Percentiles rank a stretch among this genome's conserved stretches.
Conservation (phyloP, 2,797 vertebrate species). For the Acridotheres tristis region DNA sequence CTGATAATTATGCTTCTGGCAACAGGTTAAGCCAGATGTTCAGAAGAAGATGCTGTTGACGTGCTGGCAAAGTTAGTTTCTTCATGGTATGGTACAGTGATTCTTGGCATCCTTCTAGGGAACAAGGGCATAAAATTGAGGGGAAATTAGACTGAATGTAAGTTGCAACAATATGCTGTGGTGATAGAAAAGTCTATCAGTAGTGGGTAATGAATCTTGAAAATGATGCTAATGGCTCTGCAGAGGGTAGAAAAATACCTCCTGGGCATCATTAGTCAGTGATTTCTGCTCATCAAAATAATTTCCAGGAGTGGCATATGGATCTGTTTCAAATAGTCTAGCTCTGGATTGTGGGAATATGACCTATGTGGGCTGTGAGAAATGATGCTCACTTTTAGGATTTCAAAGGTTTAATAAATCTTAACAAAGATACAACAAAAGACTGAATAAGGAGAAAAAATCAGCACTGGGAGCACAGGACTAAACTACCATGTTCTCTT, state of each 20-base stretch:
- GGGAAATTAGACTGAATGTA: background rate
- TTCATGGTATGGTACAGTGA: background rate
- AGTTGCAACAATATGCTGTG: background rate
- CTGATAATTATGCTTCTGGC: conserved; percentile 40
- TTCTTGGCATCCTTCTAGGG: background rate
- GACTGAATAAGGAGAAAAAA: too few relatives aligned
- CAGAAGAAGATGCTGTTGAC: background rate
- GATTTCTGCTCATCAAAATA: conserved; percentile 42
- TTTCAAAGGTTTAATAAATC: too few relatives aligned
- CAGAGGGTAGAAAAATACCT: conserved; percentile 33
- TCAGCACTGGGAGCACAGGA: too few relatives aligned
- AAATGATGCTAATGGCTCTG: background rate
- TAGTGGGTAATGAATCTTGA: background rate
- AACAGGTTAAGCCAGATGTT: conserved; percentile 46
- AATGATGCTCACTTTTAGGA: too few relatives aligned
- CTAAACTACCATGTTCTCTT: too few relatives aligned
- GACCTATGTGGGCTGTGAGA: background rate
- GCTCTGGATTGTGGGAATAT: conserved; percentile 30
- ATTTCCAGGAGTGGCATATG: background rate
- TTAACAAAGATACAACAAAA: too few relatives aligned
- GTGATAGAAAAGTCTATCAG: background rate
- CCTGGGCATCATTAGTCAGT: conserved; percentile 24
- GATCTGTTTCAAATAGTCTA: background rate
- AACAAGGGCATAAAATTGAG: background rate
- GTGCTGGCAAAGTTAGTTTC: conserved; percentile 8